phyloP scores from a whole-genome alignment of 2,113 vertebrate genomes.

The Rhizomys pruinosus region DNA sequence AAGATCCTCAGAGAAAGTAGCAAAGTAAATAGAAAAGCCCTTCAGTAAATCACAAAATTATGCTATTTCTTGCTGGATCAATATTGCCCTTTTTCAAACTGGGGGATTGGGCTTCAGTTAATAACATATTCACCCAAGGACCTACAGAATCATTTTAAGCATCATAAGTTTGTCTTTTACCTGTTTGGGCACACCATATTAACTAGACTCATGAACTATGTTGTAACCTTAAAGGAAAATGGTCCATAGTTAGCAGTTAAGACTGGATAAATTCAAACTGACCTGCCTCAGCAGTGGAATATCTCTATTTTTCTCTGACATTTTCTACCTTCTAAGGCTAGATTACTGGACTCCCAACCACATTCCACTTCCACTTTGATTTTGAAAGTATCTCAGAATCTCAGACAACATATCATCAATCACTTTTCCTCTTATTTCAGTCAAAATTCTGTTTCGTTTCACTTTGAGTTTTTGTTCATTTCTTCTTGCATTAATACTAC shows the following conservation, averaged over 20 bases:
- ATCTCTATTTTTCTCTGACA: not conserved
- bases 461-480: not conserved
- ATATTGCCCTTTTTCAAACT: conserved; percentile 55
- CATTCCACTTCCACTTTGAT: not conserved
- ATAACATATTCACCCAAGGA: conserved; percentile 32
- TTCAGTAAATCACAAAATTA: conserved; percentile 74
- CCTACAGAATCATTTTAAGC: conserved; percentile 27
- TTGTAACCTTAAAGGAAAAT: conserved; percentile 49
- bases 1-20: conserved; percentile 1
- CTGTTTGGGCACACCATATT: not conserved
- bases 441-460: not conserved
- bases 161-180: not conserved
- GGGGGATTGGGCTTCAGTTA: conserved; percentile 37
- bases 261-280: not conserved
- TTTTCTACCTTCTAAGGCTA: not conserved
- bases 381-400: conserved; percentile 9
- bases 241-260: not conserved
- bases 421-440: not conserved
- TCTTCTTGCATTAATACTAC: not conserved
- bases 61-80: conserved; percentile 66
- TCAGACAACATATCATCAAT: not conserved
- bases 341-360: not conserved
- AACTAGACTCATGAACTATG: not conserved
- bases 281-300: not conserved
- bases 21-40: conserved; percentile 60